Conservation (phyloP, 2,797 vertebrate species). For the Phyllotis vaccarum region DNA sequence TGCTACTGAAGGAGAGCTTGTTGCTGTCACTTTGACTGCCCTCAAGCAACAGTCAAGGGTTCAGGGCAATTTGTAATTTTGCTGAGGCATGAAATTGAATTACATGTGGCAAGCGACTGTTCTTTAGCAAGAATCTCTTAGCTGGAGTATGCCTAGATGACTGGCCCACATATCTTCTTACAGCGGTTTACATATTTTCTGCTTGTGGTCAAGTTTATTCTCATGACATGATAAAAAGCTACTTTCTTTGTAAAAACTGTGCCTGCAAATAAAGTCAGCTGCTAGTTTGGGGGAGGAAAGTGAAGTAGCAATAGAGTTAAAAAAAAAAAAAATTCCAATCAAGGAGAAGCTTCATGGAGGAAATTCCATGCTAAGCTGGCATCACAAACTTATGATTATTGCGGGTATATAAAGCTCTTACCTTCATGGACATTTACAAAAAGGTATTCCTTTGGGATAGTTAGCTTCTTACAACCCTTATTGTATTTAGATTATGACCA, state of each 20-base stretch:
- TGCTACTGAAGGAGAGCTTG: conserved; percentile 31
- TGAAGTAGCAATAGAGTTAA: conserved; percentile 49
- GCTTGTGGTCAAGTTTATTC: conserved; percentile 70
- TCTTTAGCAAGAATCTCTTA: conserved; percentile 63
- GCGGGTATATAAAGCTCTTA: conserved; percentile 56
- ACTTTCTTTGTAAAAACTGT: conserved; percentile 53
- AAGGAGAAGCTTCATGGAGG: conserved; percentile 57
- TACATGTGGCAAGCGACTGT: conserved; percentile 65
- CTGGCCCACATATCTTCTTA: conserved; percentile 59
- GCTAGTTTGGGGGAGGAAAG: conserved; percentile 65
- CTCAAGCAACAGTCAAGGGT: conserved; percentile 63
- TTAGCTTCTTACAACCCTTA: not conserved
- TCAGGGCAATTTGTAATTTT: conserved; percentile 80
- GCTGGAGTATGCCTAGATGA: not conserved
- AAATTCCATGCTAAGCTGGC: conserved; percentile 48
- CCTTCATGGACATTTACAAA: conserved; percentile 38
- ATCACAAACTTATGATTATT: conserved; percentile 53
- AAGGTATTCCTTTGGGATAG: not conserved
- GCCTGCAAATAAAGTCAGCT: conserved; percentile 55
- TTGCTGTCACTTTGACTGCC: conserved; percentile 52
- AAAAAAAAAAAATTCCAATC: conserved; percentile 54
- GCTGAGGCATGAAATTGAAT: conserved; percentile 81
- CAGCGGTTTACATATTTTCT: conserved; percentile 65
- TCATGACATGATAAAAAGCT: conserved; percentile 56
- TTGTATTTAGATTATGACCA: conserved; percentile 13